These are phyloP conservation scores for Camponotus vicinus DNA, from an alignment of 1,140 invertebrate species.

Conservation along the genomic window DNA sequence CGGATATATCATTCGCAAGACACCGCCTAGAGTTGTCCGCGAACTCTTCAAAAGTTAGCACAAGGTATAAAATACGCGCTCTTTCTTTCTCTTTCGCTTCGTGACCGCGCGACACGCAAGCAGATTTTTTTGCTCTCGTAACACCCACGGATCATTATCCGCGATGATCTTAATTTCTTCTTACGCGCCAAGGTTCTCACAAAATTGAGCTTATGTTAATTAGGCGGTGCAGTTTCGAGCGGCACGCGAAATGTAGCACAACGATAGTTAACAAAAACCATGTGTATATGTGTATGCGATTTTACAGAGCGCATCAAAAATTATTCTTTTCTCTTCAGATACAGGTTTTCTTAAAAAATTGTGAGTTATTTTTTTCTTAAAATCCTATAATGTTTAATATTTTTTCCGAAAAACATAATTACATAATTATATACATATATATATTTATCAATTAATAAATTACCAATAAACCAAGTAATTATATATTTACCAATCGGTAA, in stretches of 20 bases:
- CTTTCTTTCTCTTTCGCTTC: not conserved
- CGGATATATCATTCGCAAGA: slow-evolving; percentile 1
- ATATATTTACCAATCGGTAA: too few relatives aligned
- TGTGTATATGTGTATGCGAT: not conserved
- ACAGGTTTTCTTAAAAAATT: not conserved
- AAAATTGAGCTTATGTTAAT: slow-evolving; percentile 12
- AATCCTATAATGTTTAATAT: not conserved
- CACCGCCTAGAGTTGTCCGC: not conserved
- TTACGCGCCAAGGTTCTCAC: slow-evolving; percentile 64
- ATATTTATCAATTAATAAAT: not conserved
- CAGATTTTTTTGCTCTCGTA: slow-evolving; percentile 50
- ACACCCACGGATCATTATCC: slow-evolving; percentile 58
- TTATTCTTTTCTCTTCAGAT: not conserved
- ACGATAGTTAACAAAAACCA: slow-evolving; percentile 19
- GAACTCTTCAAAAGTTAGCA: not conserved
- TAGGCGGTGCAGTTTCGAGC: not conserved
- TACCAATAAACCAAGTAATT: too few relatives aligned
- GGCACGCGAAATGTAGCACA: slow-evolving; percentile 46
- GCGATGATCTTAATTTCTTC: slow-evolving; percentile 69
- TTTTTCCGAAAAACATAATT: not conserved
- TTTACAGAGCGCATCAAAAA: slow-evolving; percentile 6
- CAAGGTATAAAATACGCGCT: not conserved
- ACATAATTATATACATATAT: not conserved
- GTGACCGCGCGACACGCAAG: slow-evolving; percentile 27
- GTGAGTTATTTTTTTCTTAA: not conserved